Evolutionary conservation across 2,113 vertebrate species (phyloP).

Genomic region (Indicator maculatus): DNA sequence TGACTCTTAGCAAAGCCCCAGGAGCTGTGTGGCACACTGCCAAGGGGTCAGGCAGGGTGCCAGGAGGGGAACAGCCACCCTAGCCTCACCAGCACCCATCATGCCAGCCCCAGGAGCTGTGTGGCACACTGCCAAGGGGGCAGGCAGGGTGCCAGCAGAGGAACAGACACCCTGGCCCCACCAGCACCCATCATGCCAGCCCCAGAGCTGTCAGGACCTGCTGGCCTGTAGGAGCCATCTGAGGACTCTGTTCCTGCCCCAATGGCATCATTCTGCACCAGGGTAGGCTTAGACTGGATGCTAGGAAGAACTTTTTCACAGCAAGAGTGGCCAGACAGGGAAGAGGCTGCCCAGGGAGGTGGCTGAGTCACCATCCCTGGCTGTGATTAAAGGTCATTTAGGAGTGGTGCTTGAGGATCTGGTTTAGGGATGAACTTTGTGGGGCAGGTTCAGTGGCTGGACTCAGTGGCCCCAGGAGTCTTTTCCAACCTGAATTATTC

Average conservation of each 20-base stretch:
- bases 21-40: rapidly evolving
- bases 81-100: rapidly evolving
- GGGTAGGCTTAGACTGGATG: too few relatives aligned
- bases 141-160: neutral
- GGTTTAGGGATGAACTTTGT: too few relatives aligned
- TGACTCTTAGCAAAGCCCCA: neutral
- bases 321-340: too few relatives aligned
- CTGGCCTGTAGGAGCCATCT: rapidly evolving
- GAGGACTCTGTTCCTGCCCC: neutral
- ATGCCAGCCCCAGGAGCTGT: neutral
- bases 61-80: too few relatives aligned
- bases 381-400: too few relatives aligned
- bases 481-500: too few relatives aligned
- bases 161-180: rapidly evolving
- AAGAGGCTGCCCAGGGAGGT: too few relatives aligned
- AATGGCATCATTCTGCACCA: neutral
- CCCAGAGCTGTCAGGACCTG: rapidly evolving
- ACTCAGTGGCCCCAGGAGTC: too few relatives aligned
- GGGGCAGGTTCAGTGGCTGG: too few relatives aligned
- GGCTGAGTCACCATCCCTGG: too few relatives aligned
- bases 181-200: rapidly evolving
- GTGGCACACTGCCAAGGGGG: rapidly evolving
- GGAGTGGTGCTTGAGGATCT: too few relatives aligned
- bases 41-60: rapidly evolving
- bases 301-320: too few relatives aligned